Conservation (phyloP, 2,797 vertebrate species). For the Lepidocolaptes lacrymiger region DNA sequence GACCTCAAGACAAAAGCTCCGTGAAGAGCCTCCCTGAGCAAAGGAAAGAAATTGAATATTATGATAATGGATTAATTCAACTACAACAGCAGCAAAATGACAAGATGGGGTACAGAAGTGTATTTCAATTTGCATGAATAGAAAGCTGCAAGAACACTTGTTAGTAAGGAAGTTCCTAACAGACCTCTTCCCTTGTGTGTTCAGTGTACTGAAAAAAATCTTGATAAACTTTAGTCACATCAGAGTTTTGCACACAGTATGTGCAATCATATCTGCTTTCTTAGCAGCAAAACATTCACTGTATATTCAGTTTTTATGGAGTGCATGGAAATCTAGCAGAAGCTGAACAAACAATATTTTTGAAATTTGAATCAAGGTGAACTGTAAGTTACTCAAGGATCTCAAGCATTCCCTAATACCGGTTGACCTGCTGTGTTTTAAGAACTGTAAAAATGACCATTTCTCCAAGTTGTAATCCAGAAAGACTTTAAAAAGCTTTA, state of each 20-base stretch:
- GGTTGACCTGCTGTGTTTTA: neutral
- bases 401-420: neutral
- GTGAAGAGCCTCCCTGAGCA: neutral
- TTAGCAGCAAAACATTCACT: neutral
- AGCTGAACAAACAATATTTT: neutral
- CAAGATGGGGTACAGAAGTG: neutral
- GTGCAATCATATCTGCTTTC: neutral
- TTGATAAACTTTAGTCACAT: neutral
- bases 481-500: neutral
- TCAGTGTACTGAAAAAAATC: neutral
- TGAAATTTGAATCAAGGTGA: neutral
- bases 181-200: accelerated
- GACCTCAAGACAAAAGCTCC: neutral
- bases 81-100: neutral
- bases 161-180: accelerated
- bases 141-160: neutral
- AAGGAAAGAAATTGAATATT: neutral
- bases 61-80: neutral
- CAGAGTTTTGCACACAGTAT: neutral
- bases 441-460: neutral
- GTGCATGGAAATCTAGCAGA: neutral
- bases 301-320: neutral
- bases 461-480: neutral
- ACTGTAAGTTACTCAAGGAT: neutral
- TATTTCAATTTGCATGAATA: neutral